Evolutionary conservation across 2,797 vertebrate species (phyloP).

Genomic region (Trachurus trachurus): DNA sequence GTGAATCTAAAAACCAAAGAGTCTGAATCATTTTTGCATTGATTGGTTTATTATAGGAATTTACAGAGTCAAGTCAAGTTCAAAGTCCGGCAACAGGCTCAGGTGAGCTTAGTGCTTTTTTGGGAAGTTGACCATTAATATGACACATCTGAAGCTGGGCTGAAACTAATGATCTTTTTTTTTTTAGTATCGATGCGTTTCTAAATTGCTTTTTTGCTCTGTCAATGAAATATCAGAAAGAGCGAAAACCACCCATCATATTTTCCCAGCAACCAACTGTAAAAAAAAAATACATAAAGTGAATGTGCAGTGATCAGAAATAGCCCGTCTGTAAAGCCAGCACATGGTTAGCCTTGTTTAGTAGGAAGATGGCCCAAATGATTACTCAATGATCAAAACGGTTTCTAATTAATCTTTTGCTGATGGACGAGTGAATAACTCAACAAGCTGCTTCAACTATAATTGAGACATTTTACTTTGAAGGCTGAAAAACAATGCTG

Average conservation of each 20-base stretch:
- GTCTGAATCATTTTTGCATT: slow-evolving; percentile 13
- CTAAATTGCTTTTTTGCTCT: neutral
- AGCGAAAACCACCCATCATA: neutral
- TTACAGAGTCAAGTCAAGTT: slow-evolving; percentile 15
- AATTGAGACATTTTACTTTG: neutral
- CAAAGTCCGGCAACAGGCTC: neutral
- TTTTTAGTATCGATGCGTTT: neutral
- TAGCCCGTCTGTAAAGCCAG: too few species aligned
- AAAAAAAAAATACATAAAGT: neutral
- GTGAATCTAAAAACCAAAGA: slow-evolving; percentile 4
- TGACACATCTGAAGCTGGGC: neutral
- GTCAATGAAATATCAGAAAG: neutral
- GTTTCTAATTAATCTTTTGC: neutral
- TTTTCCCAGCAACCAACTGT: too few species aligned
- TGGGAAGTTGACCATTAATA: neutral
- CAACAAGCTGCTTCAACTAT: neutral
- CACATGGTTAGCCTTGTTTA: too few species aligned
- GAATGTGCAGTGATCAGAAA: neutral
- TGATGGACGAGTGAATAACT: neutral
- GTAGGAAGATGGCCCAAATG: too few species aligned
- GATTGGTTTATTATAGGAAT: neutral
- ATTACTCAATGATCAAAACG: neutral
- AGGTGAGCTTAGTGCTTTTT: neutral
- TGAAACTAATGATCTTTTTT: neutral
- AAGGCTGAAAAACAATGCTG: too few species aligned